Percentiles rank a stretch among this genome's conserved stretches.
These are phyloP conservation scores for Zingel zingel DNA, from an alignment of 2,113 vertebrate species.

Conservation along the genomic window DNA sequence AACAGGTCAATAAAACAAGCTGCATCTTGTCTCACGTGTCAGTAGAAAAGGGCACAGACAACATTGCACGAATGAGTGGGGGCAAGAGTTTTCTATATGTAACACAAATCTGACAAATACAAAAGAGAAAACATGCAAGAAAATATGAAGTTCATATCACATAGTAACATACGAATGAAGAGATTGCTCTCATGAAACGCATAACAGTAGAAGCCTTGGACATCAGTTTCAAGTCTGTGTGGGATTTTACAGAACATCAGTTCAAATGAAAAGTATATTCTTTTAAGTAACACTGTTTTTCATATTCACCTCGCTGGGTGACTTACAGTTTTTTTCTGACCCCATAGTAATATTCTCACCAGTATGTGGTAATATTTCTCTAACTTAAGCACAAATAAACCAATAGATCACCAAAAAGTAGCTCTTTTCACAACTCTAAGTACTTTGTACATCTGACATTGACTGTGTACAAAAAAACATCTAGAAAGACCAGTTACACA, in stretches of 20 bases:
- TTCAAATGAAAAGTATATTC: neutral
- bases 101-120: neutral
- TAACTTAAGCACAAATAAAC: too few relatives aligned
- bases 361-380: too few relatives aligned
- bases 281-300: neutral
- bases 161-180: too few relatives aligned
- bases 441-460: too few relatives aligned
- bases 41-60: constrained; percentile 12
- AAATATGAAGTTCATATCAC: neutral
- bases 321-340: neutral
- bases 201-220: too few relatives aligned
- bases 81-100: constrained; percentile 1
- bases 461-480: too few relatives aligned
- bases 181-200: too few relatives aligned
- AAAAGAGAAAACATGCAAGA: constrained; percentile 2
- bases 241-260: neutral
- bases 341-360: too few relatives aligned
- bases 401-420: too few relatives aligned
- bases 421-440: too few relatives aligned
- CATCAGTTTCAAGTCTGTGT: too few relatives aligned
- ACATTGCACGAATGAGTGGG: neutral
- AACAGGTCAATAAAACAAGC: constrained; percentile 42
- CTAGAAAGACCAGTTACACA: too few relatives aligned
- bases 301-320: neutral
- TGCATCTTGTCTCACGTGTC: constrained; percentile 33